Evolutionary conservation across 2,888 invertebrate genomes (phyloP).

Genomic region (Cephonodes hylas): DNA sequence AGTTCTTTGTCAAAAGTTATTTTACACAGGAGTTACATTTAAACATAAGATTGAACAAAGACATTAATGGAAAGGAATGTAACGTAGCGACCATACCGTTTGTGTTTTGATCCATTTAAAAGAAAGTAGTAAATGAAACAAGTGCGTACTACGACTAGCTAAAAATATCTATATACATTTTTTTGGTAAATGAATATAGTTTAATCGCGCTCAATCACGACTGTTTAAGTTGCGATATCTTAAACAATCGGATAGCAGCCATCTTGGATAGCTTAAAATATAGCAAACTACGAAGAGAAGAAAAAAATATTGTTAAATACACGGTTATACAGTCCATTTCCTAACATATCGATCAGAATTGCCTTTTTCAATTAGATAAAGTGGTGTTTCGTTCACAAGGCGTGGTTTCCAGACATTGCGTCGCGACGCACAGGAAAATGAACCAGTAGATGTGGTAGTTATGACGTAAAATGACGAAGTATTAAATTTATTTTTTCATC

Average conservation of each 20-base stretch:
- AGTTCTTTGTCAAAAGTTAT: background rate
- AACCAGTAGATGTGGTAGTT: background rate
- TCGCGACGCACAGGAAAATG: background rate
- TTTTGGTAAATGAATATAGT: conserved; percentile 51
- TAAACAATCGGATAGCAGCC: background rate
- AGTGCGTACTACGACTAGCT: conserved; percentile 49
- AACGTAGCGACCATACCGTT: conserved; percentile 20
- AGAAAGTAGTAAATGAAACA: conserved; percentile 26
- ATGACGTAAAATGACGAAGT: background rate
- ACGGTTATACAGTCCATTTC: background rate
- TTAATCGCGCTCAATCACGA: conserved; percentile 14
- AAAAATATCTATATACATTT: conserved; percentile 58
- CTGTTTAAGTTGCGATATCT: background rate
- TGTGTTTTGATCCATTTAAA: conserved; percentile 23
- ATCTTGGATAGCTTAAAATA: background rate
- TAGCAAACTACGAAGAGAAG: background rate
- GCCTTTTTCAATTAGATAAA: background rate
- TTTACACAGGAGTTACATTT: background rate
- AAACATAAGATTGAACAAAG: background rate
- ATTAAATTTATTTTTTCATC: background rate
- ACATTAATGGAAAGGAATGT: conserved; percentile 35
- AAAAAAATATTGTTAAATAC: background rate
- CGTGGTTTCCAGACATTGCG: background rate
- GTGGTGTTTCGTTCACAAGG: background rate
- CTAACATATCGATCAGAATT: background rate